Conservation (phyloP, 2,797 vertebrate species). For the Lepidocolaptes lacrymiger region DNA sequence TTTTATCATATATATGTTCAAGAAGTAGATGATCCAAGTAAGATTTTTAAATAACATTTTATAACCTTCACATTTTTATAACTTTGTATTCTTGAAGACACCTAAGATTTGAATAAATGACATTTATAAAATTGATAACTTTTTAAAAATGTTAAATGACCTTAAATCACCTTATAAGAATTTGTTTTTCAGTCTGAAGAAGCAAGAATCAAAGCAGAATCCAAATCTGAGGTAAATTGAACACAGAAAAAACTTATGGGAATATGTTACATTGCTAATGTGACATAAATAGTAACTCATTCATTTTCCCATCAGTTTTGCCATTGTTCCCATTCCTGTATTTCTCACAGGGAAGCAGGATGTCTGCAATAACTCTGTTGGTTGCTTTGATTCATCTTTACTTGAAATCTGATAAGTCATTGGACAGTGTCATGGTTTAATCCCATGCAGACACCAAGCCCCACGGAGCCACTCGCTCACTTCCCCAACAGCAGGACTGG, state of each 20-base stretch:
- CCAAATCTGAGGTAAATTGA: background rate
- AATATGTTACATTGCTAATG: background rate
- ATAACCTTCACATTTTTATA: background rate
- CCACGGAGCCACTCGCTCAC: background rate
- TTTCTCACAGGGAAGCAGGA: background rate
- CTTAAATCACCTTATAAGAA: background rate
- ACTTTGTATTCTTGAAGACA: background rate
- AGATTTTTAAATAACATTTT: background rate
- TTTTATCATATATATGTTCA: background rate
- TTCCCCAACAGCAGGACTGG: background rate
- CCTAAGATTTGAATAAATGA: background rate
- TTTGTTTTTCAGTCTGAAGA: background rate
- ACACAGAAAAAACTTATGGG: background rate
- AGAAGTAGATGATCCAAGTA: background rate
- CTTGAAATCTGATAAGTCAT: background rate
- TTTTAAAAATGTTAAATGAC: background rate
- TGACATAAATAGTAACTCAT: background rate
- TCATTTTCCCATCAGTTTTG: background rate
- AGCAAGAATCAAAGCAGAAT: background rate
- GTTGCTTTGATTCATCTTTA: background rate
- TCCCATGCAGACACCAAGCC: background rate
- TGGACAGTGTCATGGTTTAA: background rate
- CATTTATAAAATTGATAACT: background rate
- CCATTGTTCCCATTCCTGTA: background rate
- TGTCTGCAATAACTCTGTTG: background rate